Percentiles rank a stretch among this genome's conserved stretches.
phyloP scores from a whole-genome alignment of 2,113 vertebrate species.

The Chunga burmeisteri region DNA sequence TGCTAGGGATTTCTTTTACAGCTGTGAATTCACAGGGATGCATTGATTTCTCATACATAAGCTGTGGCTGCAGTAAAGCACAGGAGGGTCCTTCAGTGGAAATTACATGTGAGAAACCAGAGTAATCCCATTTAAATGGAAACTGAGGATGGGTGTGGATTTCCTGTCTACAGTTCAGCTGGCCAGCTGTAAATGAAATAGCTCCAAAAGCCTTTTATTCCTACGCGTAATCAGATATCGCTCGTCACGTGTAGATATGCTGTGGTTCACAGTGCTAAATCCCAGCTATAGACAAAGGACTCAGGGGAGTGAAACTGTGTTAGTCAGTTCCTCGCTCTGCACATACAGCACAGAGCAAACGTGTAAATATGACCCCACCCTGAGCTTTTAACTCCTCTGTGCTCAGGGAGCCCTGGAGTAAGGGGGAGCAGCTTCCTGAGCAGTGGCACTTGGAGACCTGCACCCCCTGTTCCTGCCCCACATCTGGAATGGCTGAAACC shows the following conservation, averaged over 20 bases:
- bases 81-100: not conserved
- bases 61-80: not conserved
- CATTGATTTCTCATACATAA: not conserved
- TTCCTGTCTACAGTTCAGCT: not conserved
- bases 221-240: not conserved
- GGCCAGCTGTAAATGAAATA: not conserved
- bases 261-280: not conserved
- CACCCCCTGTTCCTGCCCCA: not conserved
- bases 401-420: not conserved
- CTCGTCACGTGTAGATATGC: rapidly evolving
- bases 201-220: not conserved
- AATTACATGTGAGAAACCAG: not conserved
- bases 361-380: not conserved
- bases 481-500: not conserved
- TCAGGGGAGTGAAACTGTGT: not conserved
- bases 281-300: not conserved
- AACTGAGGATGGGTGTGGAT: not conserved
- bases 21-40: not conserved
- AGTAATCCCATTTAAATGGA: not conserved
- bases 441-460: not conserved
- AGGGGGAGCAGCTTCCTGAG: not conserved
- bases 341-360: rapidly evolving
- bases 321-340: not conserved
- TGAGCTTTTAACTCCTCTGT: not conserved
- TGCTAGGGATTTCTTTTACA: rapidly evolving